Conservation (phyloP, 2,797 vertebrate genomes). For the Podarcis lilfordi region DNA sequence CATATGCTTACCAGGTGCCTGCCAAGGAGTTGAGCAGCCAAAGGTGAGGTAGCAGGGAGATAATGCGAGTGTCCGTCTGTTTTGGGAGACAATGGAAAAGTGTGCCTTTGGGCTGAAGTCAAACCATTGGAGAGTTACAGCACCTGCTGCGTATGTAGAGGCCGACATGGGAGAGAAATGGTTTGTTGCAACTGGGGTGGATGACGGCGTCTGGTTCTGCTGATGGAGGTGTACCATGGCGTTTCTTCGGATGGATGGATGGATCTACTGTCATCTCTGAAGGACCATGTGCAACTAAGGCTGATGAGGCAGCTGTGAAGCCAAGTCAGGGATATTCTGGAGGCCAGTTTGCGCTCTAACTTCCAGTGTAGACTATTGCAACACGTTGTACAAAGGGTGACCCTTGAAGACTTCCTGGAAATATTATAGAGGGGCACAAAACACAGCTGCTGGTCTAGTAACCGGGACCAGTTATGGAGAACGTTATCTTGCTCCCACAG, state of each 20-base stretch:
- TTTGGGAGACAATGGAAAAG: no score
- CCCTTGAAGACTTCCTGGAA: background rate
- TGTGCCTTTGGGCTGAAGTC: no score
- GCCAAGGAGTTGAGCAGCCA: background rate
- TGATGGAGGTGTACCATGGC: no score
- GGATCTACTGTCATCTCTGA: background rate
- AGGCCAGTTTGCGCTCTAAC: background rate
- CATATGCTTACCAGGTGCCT: background rate
- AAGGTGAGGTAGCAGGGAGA: no score
- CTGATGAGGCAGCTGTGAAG: background rate
- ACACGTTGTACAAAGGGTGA: background rate
- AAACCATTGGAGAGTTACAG: no score
- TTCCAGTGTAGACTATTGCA: background rate
- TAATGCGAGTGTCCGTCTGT: no score
- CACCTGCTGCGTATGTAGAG: no score
- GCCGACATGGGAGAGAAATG: no score
- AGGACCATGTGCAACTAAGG: background rate
- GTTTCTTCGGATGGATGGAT: no score
- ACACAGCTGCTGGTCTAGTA: background rate
- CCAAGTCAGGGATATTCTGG: background rate
- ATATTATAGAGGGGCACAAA: background rate
- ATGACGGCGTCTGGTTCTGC: no score
- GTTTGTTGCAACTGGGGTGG: no score
- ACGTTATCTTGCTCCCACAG: background rate
- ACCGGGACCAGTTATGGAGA: background rate